Base-by-base conservation (phyloP, 2,113 vertebrate genomes). In the Gymnorhina tibicen region DNA sequence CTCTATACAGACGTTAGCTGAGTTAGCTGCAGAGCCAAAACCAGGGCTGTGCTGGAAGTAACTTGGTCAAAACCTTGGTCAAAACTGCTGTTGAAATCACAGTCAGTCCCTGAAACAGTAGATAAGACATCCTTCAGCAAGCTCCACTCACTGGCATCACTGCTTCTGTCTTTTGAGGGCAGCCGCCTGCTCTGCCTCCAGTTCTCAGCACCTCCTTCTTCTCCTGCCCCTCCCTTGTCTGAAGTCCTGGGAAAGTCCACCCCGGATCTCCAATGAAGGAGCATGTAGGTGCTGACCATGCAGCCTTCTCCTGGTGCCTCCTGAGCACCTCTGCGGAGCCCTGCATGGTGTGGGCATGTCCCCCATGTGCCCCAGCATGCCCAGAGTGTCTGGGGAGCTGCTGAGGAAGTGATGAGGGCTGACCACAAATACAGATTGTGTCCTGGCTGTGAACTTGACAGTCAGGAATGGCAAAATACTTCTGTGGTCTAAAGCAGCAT, bases 321-420 rank as follows among this genome's bases (percentile, higher is more conserved):
- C 35, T 3, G 3, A 80, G 55, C 22, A 20, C 16, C 32, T 77
- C 46, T 10, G 2, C 27, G 82, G 50, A 77, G n/a, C 8, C 30
- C 30, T 55, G 72, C 19, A 19, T 0, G 0, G 11, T 0, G 0
- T 47, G 62, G 44, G 18, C 52, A 55, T 2, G 2, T 47, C 21
- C 21, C 33, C 19, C 0, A 0, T 0, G 0, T 2, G 1, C 7
- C 53, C 4, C 8, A 0, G 30, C 19, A 5, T 13, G 11, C 4
- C 26, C 76, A 67, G 42, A 75, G 70, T 32, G 44, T 56, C 82
- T 73, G 47, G 24, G 62, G 75, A 89, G 42, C 28, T 87, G 53
- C 66, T 85, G 91, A 86, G 91, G 92, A 96, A 93, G 76, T 85
- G 69, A 83, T 7, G 15, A 85, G 58, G 21, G 44, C 44, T 83